Percentiles rank a stretch among this genome's conserved stretches.
These are phyloP conservation scores for Phyto melanocephala DNA, from an alignment of 2,888 invertebrate species.

Conservation along the genomic window DNA sequence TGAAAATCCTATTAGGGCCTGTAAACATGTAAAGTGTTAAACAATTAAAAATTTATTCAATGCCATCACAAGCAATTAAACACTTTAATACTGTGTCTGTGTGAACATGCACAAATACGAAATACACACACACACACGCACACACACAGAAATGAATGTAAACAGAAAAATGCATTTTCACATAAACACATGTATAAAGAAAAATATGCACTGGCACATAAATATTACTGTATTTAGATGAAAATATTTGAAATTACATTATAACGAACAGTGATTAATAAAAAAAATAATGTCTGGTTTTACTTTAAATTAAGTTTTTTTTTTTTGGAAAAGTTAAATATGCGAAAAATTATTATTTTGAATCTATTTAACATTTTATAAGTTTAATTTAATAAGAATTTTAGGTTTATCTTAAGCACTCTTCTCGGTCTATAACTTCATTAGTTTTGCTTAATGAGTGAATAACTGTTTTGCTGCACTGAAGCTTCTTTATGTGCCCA, in stretches of 20 bases:
- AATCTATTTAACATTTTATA: no score
- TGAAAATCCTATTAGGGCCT: constrained; percentile 76
- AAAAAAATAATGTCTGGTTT: not conserved
- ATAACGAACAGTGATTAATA: not conserved
- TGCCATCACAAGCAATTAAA: constrained; percentile 79
- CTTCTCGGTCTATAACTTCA: no score
- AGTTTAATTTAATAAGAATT: no score
- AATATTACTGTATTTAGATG: not conserved
- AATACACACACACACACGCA: constrained; percentile 1
- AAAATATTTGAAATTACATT: not conserved
- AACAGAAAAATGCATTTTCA: not conserved
- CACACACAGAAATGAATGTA: not conserved
- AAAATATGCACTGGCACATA: not conserved
- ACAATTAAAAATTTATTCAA: constrained; percentile 79
- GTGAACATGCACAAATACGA: no score
- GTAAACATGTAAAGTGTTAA: constrained; percentile 78
- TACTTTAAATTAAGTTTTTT: no score
- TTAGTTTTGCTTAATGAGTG: no score
- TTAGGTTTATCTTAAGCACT: no score
- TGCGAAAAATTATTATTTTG: no score
- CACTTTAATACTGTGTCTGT: constrained; percentile 72
- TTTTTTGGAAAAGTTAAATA: no score
- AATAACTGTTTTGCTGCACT: no score
- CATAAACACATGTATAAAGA: not conserved
- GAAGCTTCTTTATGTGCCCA: no score